phyloP scores from a whole-genome alignment of 2,888 invertebrate species.

The Tenodera sinensis region DNA sequence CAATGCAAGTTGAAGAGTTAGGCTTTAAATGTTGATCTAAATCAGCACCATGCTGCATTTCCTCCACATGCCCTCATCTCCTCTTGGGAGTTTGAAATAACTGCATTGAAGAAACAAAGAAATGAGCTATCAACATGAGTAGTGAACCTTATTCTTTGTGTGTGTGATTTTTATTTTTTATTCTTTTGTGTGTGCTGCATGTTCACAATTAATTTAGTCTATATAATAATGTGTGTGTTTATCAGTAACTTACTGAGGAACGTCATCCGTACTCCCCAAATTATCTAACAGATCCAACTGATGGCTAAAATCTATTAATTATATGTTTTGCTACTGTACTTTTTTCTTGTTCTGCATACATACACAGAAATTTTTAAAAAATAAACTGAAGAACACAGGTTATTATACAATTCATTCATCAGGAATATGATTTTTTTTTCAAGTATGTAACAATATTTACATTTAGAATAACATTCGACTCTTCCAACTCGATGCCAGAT shows the following conservation, averaged over 20 bases:
- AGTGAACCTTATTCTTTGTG: not conserved
- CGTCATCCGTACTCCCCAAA: conserved; percentile 47
- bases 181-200: not conserved
- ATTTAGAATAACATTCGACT: conserved; percentile 50
- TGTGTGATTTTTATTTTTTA: not conserved
- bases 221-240: conserved; percentile 28
- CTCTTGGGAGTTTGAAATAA: not conserved
- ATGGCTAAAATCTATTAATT: conserved; percentile 32
- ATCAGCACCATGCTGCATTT: not conserved
- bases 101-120: conserved; percentile 11
- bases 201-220: conserved; percentile 15
- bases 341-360: conserved; percentile 29
- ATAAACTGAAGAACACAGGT: conserved; percentile 33
- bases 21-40: not conserved
- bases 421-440: conserved; percentile 32
- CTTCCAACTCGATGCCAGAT: conserved; percentile 20
- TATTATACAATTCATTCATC: conserved; percentile 31
- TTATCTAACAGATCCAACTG: conserved; percentile 27
- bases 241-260: conserved; percentile 42
- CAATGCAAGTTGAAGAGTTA: not conserved
- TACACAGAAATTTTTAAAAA: conserved; percentile 32
- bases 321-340: conserved; percentile 31
- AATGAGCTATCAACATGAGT: conserved; percentile 13
- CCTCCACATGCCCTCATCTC: not conserved
- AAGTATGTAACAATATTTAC: conserved; percentile 53